Base-by-base conservation (phyloP, 1,140 invertebrate species). In the Papilio polytes region DNA sequence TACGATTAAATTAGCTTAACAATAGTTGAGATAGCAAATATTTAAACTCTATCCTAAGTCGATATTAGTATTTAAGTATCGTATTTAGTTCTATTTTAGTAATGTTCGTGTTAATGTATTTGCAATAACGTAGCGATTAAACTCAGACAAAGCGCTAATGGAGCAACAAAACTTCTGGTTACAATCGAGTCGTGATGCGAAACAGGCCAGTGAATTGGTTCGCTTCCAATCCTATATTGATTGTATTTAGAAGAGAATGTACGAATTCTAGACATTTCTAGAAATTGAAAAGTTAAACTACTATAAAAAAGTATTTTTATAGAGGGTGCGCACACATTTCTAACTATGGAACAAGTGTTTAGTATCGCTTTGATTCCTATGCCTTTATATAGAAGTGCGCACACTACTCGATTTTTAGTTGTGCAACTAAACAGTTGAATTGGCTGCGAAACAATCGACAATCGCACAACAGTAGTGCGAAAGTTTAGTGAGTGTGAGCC, bases 61-160 rank as follows among this genome's bases (percentile, higher is more conserved):
- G 36, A 31, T 15, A 36, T 13, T 70, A 70, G 6, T 70, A 70
- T 70, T 31, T 7, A 31, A 70, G 15, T 13, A 70, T 26, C 36
- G 3, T 18, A 56, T 7, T 15, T 15, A 31, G 26, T 66, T 70
- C 3, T 70, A 70, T 70, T 70, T 70, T 31, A 70, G 26, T 36
- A 31, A 15, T 12, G 13, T 31, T 18, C 3, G 26, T 13, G 26
- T 31, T 70, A 31, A 70, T 70, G 63, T 70, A 36, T 7, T 70
- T 18, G 63, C 26, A 31, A 4, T 36, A 31, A 26, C 1, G n/a
- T 15, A 15, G 22, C 63, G 26, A 36, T 70, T 70, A 6, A 36
- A 70, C 22, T 18, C 4, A 70, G 63, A 70, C 63, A 70, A 70
- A 63, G 59, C 63, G 22, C 63, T 70, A 70, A 70, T 70, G 63